Evolutionary conservation across 64 coral and sea anemone species (phyloP).

Genomic region (Trachythela sp.): DNA sequence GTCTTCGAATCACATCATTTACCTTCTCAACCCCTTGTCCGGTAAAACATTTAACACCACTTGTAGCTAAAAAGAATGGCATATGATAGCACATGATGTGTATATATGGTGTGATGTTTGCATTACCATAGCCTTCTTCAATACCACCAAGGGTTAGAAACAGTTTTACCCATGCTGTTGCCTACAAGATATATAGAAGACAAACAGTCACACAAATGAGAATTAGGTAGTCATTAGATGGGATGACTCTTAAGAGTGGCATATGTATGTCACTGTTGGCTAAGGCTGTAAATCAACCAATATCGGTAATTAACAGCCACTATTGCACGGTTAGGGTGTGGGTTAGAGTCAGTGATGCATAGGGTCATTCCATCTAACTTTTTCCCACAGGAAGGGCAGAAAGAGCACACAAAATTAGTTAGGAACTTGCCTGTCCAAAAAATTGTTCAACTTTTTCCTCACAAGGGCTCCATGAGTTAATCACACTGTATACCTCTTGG

Average conservation of each 20-base stretch:
- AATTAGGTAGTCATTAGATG: not conserved
- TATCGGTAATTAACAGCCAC: no score
- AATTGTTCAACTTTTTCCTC: not conserved
- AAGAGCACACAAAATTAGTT: no score
- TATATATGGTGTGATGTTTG: slow-evolving; percentile 33
- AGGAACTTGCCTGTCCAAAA: not conserved
- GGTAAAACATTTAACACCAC: slow-evolving; percentile 40
- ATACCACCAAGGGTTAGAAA: slow-evolving; percentile 20
- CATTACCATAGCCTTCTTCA: slow-evolving; percentile 36
- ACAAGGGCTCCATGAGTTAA: slow-evolving; percentile 3
- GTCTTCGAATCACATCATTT: slow-evolving; percentile 4
- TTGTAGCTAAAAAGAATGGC: slow-evolving; percentile 12
- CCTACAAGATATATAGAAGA: not conserved
- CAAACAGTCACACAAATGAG: not conserved
- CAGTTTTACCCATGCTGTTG: slow-evolving; percentile 17
- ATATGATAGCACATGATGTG: slow-evolving; percentile 31
- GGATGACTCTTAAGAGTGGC: not conserved
- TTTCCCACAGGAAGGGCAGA: no score
- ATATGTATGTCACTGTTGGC: no score
- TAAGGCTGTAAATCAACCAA: no score
- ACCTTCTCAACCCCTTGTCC: slow-evolving; percentile 47
- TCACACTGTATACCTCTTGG: not conserved
- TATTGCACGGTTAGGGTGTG: not conserved
- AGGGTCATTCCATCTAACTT: not conserved
- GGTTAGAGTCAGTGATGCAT: no score